Conservation (phyloP, 2,888 invertebrate genomes). For the Chouioia cunea region DNA sequence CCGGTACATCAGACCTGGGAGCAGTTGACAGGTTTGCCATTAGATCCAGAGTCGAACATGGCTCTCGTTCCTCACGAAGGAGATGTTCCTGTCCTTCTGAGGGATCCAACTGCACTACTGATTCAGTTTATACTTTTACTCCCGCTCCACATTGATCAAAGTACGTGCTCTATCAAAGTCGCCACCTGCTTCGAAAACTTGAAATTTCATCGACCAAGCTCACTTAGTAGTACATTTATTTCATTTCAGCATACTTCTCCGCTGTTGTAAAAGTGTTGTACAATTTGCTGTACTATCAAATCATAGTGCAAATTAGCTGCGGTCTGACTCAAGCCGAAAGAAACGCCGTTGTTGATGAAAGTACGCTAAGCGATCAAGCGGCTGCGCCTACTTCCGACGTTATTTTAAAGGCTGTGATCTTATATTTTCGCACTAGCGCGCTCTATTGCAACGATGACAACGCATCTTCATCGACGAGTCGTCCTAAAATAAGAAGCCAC, state of each 20-base stretch:
- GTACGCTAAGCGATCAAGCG: constrained; percentile 47
- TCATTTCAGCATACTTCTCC: constrained; percentile 84
- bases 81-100: constrained; percentile 86
- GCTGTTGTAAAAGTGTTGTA: constrained; percentile 89
- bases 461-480: constrained; percentile 36
- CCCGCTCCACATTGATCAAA: constrained; percentile 87
- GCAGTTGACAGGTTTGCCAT: constrained; percentile 69
- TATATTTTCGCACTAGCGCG: constrained; percentile 57
- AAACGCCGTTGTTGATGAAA: constrained; percentile 59
- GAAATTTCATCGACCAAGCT: neutral
- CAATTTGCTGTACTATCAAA: constrained; percentile 91
- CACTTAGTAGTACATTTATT: constrained; percentile 32
- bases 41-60: constrained; percentile 57
- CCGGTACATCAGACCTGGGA: constrained; percentile 74
- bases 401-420: constrained; percentile 58
- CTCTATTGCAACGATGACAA: constrained; percentile 56
- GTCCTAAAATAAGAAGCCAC: constrained; percentile 44
- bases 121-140: constrained; percentile 88
- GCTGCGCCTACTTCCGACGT: constrained; percentile 55
- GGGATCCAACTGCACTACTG: constrained; percentile 88
- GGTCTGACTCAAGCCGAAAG: constrained; percentile 77
- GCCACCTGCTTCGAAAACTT: neutral
- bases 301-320: constrained; percentile 83
- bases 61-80: constrained; percentile 68
- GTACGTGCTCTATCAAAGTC: constrained; percentile 69